Percentiles rank a stretch among this genome's conserved stretches.
Conservation (phyloP, 1,140 invertebrate genomes). For the Hesperophylax magnus region DNA sequence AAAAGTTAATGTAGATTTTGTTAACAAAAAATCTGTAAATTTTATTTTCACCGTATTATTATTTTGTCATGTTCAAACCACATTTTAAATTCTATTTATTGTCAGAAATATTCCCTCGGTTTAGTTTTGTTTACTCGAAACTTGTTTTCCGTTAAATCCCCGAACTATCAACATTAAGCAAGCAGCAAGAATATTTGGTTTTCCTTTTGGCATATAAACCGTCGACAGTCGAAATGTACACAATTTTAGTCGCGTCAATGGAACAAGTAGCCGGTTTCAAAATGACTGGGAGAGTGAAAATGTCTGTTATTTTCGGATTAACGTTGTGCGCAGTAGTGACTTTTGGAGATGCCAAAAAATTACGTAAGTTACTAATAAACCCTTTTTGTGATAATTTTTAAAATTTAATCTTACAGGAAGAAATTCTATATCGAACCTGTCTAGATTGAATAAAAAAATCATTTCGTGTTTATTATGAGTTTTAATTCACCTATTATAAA, state of each 20-base stretch:
- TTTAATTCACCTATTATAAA: too few species aligned
- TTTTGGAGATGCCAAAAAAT: conserved; percentile 5
- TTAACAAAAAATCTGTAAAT: too few species aligned
- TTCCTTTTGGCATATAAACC: conserved; percentile 21
- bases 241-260: neutral
- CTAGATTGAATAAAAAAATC: too few species aligned
- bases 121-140: neutral
- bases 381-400: too few species aligned
- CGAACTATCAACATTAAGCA: neutral
- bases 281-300: neutral
- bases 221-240: neutral
- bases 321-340: neutral
- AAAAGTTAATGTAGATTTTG: too few species aligned
- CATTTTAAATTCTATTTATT: neutral
- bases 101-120: neutral
- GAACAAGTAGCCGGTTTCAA: neutral
- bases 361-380: conserved; percentile 4
- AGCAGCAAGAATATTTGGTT: neutral
- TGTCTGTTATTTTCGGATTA: neutral
- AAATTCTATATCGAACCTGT: too few species aligned
- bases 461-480: too few species aligned
- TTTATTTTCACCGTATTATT: too few species aligned
- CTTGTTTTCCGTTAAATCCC: neutral
- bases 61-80: neutral
- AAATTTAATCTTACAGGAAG: too few species aligned